Evolutionary conservation across 37 sponge, comb jelly and placozoan genomes (phyloP).

Genomic region (Theonella swinhoei): DNA sequence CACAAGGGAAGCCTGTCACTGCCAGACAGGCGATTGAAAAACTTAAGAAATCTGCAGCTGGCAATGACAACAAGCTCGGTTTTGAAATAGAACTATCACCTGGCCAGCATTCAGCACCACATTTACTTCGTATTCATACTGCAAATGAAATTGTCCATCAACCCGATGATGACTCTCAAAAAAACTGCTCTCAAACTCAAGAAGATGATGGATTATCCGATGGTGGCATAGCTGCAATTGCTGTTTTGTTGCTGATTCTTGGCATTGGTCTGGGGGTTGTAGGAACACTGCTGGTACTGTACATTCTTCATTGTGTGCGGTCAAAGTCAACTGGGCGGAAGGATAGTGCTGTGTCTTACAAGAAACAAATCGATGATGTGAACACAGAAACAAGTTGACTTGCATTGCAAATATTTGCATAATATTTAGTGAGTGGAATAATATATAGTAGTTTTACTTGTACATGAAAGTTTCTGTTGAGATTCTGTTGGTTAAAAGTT

Average conservation of each 20-base stretch:
- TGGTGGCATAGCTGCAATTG: slow-evolving; percentile 23
- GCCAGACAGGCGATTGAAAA: not conserved
- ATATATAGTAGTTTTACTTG: too few species aligned
- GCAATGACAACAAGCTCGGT: not conserved
- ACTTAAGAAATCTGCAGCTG: not conserved
- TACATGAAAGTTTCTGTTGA: too few species aligned
- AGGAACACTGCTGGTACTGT: not conserved
- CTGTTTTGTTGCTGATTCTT: slow-evolving; percentile 1
- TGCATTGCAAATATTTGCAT: too few species aligned
- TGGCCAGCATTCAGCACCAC: not conserved
- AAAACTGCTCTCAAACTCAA: too few species aligned
- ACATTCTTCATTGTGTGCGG: not conserved
- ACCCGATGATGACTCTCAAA: not conserved
- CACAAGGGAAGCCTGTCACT: not conserved
- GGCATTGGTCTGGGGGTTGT: slow-evolving; percentile 10
- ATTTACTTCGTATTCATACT: not conserved
- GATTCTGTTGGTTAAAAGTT: too few species aligned
- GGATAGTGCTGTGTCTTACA: slow-evolving; percentile 41
- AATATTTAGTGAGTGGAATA: too few species aligned
- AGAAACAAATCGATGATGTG: too few species aligned
- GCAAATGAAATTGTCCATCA: not conserved
- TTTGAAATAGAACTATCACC: not conserved
- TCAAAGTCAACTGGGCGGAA: not conserved
- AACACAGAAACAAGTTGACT: too few species aligned
- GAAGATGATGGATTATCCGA: slow-evolving; percentile 6